Conservation (phyloP, 2,797 vertebrate species). For the Malacoraja senta region DNA sequence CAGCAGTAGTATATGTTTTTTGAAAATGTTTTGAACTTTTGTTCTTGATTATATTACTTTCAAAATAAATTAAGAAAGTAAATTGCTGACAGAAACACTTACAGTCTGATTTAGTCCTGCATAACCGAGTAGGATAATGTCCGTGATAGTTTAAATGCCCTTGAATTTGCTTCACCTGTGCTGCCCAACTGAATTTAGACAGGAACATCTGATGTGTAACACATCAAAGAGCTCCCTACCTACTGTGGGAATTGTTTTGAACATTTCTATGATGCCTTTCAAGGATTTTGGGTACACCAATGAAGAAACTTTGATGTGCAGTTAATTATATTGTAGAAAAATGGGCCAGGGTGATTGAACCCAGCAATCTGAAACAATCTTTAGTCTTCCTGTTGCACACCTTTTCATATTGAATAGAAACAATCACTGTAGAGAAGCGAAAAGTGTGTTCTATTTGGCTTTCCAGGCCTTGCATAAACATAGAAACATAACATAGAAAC, state of each 20-base stretch:
- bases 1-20: too few relatives aligned
- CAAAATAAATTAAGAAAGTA: neutral
- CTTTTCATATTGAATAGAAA: conserved; percentile 7
- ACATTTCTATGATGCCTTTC: too few relatives aligned
- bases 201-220: neutral
- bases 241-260: neutral
- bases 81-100: neutral
- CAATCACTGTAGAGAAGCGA: neutral
- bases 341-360: too few relatives aligned
- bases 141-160: neutral
- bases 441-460: neutral
- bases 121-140: neutral
- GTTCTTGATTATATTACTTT: neutral
- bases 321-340: too few relatives aligned
- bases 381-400: neutral
- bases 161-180: neutral
- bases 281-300: too few relatives aligned
- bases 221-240: neutral
- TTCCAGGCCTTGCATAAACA: neutral
- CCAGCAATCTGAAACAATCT: neutral
- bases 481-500: too few relatives aligned
- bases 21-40: neutral
- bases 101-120: neutral
- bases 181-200: neutral
- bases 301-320: too few relatives aligned